Evolutionary conservation across 2,113 vertebrate species (phyloP).

Genomic region (Paralichthys olivaceus): DNA sequence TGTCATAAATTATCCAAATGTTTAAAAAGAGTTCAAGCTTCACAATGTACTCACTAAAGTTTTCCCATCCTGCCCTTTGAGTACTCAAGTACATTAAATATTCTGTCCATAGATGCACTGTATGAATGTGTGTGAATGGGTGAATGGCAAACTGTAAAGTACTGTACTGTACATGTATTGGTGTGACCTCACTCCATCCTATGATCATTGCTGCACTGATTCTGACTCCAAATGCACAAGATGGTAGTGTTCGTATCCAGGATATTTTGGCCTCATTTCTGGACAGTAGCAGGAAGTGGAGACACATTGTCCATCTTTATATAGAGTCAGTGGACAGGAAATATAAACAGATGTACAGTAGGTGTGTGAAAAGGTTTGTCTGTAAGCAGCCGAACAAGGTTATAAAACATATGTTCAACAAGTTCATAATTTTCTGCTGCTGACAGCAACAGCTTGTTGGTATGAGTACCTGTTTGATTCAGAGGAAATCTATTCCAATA

Average conservation of each 20-base stretch:
- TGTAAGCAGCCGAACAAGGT: background rate
- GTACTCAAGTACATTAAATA: background rate
- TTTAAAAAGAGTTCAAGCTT: background rate
- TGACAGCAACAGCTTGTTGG: background rate
- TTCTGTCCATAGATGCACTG: too few relatives aligned
- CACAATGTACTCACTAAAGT: background rate
- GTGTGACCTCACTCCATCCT: too few relatives aligned
- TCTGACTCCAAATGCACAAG: too few relatives aligned
- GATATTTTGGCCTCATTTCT: too few relatives aligned
- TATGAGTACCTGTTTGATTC: conserved; percentile 2
- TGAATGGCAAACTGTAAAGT: too few relatives aligned
- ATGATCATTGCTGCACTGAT: too few relatives aligned
- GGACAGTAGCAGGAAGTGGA: too few relatives aligned
- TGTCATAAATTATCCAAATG: background rate
- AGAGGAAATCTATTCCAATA: conserved; percentile 4
- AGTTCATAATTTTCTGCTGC: background rate
- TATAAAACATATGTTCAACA: conserved; percentile 1
- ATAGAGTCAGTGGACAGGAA: too few relatives aligned
- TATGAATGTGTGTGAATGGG: too few relatives aligned
- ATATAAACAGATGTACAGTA: background rate
- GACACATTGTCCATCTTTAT: too few relatives aligned
- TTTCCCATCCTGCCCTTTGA: background rate
- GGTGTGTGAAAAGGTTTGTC: background rate
- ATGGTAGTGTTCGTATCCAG: too few relatives aligned
- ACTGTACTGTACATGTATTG: too few relatives aligned